These are phyloP conservation scores for Xenops minutus DNA, from an alignment of 2,797 vertebrate genomes.

Conservation along the genomic window DNA sequence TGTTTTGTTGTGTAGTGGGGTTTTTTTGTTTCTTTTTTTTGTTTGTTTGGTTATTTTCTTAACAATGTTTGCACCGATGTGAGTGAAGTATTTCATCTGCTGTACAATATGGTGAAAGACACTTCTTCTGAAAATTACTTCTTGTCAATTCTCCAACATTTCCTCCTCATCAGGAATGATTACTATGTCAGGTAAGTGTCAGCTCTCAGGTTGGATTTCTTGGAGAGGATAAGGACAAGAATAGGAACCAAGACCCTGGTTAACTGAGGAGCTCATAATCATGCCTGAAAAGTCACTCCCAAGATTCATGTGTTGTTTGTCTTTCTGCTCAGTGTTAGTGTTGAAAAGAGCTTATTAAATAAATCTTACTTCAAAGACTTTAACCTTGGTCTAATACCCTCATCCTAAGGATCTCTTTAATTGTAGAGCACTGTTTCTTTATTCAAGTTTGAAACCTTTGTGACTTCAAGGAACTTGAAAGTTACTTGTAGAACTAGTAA, in stretches of 20 bases:
- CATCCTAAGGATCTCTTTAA: neutral
- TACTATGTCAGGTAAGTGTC: constrained; percentile 92
- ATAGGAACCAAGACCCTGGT: fast-evolving
- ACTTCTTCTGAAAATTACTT: constrained; percentile 90
- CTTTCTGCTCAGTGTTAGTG: neutral
- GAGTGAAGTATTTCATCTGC: constrained; percentile 92
- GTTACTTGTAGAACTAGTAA: neutral
- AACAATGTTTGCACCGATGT: constrained; percentile 85
- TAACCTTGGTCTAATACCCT: neutral
- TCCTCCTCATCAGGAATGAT: constrained; percentile 95
- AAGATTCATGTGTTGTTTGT: neutral
- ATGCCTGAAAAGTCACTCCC: neutral
- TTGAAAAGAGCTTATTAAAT: neutral
- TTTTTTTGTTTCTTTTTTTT: no score
- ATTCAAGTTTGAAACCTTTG: neutral
- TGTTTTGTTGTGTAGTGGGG: neutral
- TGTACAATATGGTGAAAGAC: constrained; percentile 96
- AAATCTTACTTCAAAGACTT: neutral
- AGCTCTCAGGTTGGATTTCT: neutral
- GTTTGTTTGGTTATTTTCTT: constrained; percentile 72
- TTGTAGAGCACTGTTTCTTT: neutral
- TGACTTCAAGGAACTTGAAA: neutral
- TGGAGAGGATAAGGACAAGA: fast-evolving
- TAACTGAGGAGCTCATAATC: neutral
- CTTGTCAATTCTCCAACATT: constrained; percentile 94